Evolutionary conservation across 2,888 invertebrate genomes (phyloP).

Genomic region (Dolichomitus sp.): DNA sequence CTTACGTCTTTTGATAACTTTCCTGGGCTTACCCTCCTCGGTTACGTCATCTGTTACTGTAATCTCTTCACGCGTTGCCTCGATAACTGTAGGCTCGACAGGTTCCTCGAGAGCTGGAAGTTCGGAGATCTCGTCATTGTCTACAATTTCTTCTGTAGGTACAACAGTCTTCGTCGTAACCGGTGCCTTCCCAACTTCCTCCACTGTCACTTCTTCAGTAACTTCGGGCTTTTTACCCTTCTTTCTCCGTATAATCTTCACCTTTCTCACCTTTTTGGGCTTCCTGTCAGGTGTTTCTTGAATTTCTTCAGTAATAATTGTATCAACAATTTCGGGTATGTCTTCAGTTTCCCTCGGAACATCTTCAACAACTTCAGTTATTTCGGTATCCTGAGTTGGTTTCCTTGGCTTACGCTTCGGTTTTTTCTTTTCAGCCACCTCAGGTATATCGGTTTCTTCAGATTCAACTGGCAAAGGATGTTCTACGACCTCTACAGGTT

Average conservation of each 20-base stretch:
- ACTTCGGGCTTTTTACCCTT: slow-evolving; percentile 70
- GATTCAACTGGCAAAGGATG: slow-evolving; percentile 68
- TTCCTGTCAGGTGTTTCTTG: slow-evolving; percentile 71
- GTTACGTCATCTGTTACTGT: slow-evolving; percentile 83
- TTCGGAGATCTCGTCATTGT: slow-evolving; percentile 40
- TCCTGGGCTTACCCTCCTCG: slow-evolving; percentile 79
- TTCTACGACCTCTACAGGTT: slow-evolving; percentile 72
- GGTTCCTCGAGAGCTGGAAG: slow-evolving; percentile 68
- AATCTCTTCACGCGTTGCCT: slow-evolving; percentile 78
- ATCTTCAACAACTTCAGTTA: slow-evolving; percentile 49
- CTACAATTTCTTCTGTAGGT: slow-evolving; percentile 53
- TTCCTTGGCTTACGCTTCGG: slow-evolving; percentile 70
- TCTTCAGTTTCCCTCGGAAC: slow-evolving; percentile 31
- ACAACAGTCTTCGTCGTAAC: slow-evolving; percentile 44
- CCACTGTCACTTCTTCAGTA: slow-evolving; percentile 74
- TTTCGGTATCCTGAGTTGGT: slow-evolving; percentile 74
- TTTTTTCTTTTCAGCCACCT: slow-evolving; percentile 65
- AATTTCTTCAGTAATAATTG: slow-evolving; percentile 71
- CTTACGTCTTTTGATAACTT: slow-evolving; percentile 71
- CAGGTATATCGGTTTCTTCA: slow-evolving; percentile 43
- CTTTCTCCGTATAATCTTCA: slow-evolving; percentile 58
- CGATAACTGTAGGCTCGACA: slow-evolving; percentile 42
- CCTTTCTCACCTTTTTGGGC: slow-evolving; percentile 63
- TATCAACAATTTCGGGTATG: slow-evolving; percentile 67
- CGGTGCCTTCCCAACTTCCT: slow-evolving; percentile 72